Base-by-base conservation (phyloP, 1,140 invertebrate genomes). In the Popillia japonica region DNA sequence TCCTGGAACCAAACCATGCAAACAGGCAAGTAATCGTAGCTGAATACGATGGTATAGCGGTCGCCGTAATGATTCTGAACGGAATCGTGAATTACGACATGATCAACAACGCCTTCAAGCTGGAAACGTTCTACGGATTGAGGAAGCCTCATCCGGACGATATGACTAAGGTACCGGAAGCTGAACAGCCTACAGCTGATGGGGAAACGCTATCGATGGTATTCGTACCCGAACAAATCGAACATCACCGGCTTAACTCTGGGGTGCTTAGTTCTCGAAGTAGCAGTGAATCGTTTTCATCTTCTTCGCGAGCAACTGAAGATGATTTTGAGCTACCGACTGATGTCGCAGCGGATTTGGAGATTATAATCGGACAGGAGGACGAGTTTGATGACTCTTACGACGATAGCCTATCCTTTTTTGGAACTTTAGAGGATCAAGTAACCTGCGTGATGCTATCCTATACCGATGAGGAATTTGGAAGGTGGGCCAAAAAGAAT, bases 1-100 rank as follows among this genome's bases (percentile, higher is more conserved):
- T 93, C 14, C 17, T 22, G 8, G 72, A 74, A 0, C n/a, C 2
- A 6, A 7, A 20, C 72, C 8, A 74, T 3, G 11, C 27, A 14
- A 17, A 42, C n/a, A 14, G 72, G 23, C 11, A 41, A 8, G 41
- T 55, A n/a, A 76, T 76, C n/a, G 74, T 76, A 7, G 44, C 74
- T 7, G 74, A 76, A 23, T 55, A 55, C 44, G 42, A 23, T 4
- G 74, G 74, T 0, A 14, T 22, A 44, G 74, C 74, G 8, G 74
- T 76, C 0, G 74, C 41, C 0, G 44, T 76, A 2, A 76, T 76
- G 44, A 48, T 44, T 23, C 27, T 48, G 7, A 76, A 76, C 42
- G 9, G 20, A 0, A 23, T 23, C 42, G 74, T 76, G 2, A 76
- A 76, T 55, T 76, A 48, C 41, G 44, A 76, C 1, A 23, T 76